These are phyloP conservation scores for Drosophila ironensis DNA, from an alignment of 1,140 invertebrate genomes.

Conservation along the genomic window DNA sequence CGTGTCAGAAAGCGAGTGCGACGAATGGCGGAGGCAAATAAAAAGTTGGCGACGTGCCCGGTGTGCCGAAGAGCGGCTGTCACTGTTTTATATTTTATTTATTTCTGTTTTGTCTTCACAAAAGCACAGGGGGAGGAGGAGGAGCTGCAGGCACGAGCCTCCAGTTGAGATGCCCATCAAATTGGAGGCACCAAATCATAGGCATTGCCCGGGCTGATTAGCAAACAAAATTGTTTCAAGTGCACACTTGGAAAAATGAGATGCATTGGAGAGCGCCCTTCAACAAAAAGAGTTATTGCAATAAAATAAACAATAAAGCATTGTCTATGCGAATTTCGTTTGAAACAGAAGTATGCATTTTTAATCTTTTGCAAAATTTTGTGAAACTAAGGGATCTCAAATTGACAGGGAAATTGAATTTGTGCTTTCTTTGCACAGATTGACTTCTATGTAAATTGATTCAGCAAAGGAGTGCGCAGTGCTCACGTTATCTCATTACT, in stretches of 20 bases:
- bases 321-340: no score
- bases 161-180: slow-evolving; percentile 18
- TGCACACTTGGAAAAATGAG: slow-evolving; percentile 22
- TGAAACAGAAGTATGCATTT: no score
- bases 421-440: no score
- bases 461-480: no score
- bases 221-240: slow-evolving; percentile 11
- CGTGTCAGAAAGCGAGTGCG: slow-evolving; percentile 45
- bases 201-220: slow-evolving; percentile 38
- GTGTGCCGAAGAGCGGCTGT: slow-evolving; percentile 42
- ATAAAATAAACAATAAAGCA: no score
- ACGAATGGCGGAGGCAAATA: slow-evolving; percentile 60
- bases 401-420: no score
- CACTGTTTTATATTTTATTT: slow-evolving; percentile 1
- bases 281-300: no score
- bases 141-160: slow-evolving; percentile 25
- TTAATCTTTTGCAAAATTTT: no score
- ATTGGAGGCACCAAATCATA: slow-evolving; percentile 18
- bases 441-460: no score
- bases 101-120: neutral
- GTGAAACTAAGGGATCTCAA: no score
- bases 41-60: slow-evolving; percentile 70
- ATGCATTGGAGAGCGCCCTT: no score
- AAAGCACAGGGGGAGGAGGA: neutral
- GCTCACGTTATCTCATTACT: neutral